Evolutionary conservation across 2,113 vertebrate species (phyloP).

Genomic region (Corydoras sp.): DNA sequence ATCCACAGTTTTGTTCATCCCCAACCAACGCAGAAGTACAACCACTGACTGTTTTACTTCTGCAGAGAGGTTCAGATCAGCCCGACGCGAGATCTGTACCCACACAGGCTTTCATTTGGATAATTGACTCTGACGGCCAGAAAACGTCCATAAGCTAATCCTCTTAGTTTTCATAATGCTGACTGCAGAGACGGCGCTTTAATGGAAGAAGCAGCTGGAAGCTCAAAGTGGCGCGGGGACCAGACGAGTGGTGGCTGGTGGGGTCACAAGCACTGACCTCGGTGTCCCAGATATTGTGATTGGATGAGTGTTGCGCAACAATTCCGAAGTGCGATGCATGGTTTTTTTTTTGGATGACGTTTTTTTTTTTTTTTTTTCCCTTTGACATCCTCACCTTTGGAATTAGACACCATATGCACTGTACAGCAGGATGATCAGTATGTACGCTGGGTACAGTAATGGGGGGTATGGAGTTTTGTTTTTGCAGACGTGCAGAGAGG

Average conservation of each 20-base stretch:
- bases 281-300: background rate
- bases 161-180: slow-evolving; percentile 71
- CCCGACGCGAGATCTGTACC: slow-evolving; percentile 47
- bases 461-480: no score
- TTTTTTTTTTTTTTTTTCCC: no score
- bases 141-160: slow-evolving; percentile 71
- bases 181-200: slow-evolving; percentile 68
- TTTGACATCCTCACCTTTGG: no score
- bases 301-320: background rate
- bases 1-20: slow-evolving; percentile 48
- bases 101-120: slow-evolving; percentile 68
- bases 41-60: slow-evolving; percentile 21
- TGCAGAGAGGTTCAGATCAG: slow-evolving; percentile 36
- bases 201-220: slow-evolving; percentile 65
- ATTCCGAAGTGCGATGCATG: background rate
- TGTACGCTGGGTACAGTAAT: no score
- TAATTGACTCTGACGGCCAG: slow-evolving; percentile 66
- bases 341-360: no score
- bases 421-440: no score
- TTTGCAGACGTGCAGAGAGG: no score
- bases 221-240: slow-evolving; percentile 44
- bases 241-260: background rate
- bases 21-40: slow-evolving; percentile 11
- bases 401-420: no score
- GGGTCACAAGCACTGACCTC: background rate